Evolutionary conservation across 2,113 vertebrate species (phyloP).

Genomic region (Tachuris rubrigastra): DNA sequence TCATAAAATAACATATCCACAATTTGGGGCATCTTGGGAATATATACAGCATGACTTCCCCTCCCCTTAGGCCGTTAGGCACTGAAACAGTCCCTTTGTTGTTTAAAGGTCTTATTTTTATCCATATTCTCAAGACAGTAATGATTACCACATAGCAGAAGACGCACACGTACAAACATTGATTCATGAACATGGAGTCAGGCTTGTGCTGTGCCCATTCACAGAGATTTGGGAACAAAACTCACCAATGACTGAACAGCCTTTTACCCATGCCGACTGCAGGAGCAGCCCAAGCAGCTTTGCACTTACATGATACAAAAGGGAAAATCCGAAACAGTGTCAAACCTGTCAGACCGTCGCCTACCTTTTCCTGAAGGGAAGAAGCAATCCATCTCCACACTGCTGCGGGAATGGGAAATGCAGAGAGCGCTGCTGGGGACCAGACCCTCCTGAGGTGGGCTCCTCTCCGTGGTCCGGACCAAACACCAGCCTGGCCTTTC

Average conservation of each 20-base stretch:
- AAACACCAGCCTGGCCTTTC: constrained; percentile 95
- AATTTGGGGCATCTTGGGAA: background rate
- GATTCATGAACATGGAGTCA: constrained; percentile 35
- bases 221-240: constrained; percentile 39
- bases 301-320: constrained; percentile 50
- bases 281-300: constrained; percentile 32
- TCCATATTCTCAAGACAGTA: background rate
- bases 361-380: constrained; percentile 96
- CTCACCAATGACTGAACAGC: background rate
- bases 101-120: background rate
- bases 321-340: background rate
- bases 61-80: background rate
- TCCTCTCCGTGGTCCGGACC: constrained; percentile 90
- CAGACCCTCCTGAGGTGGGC: constrained; percentile 90
- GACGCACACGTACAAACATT: background rate
- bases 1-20: background rate
- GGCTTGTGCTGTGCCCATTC: background rate
- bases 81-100: background rate
- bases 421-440: constrained; percentile 92
- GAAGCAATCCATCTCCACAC: constrained; percentile 98
- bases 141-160: constrained; percentile 15
- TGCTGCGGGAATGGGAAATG: constrained; percentile 94
- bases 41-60: background rate
- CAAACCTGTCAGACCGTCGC: background rate
- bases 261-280: background rate